Percentiles rank a stretch among this genome's conserved stretches.
Evolutionary conservation across 2,888 invertebrate species (phyloP).

Genomic region (Tortricodes alternella): DNA sequence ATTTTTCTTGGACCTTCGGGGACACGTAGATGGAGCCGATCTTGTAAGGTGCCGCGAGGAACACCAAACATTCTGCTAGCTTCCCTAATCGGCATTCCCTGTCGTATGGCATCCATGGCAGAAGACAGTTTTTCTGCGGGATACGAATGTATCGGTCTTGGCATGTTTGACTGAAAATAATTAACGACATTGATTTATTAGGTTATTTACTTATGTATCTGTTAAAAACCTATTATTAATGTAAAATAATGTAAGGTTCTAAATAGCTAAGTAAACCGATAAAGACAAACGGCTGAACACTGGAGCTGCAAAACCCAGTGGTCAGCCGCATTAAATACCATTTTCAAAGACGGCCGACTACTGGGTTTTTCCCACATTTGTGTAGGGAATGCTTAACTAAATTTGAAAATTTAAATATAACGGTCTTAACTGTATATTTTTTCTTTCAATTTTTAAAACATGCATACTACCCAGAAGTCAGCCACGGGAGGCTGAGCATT

Average conservation of each 20-base stretch:
- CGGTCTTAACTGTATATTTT: too few species aligned
- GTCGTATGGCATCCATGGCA: conserved; percentile 28
- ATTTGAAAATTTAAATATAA: too few species aligned
- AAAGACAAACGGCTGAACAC: background rate
- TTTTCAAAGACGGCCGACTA: background rate
- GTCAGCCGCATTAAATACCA: background rate
- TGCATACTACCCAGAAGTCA: too few species aligned
- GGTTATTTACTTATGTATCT: background rate
- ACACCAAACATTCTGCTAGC: conserved; percentile 21
- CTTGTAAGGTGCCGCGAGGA: background rate
- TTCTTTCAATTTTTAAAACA: too few species aligned
- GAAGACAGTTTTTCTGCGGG: conserved; percentile 22
- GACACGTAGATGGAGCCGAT: conserved; percentile 4
- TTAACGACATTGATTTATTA: background rate
- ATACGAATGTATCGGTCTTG: conserved; percentile 25
- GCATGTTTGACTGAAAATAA: background rate
- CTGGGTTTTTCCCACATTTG: background rate
- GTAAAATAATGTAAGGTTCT: too few species aligned
- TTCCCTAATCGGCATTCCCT: conserved; percentile 29
- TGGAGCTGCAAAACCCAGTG: background rate
- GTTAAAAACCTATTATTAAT: background rate
- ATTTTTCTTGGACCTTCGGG: conserved; percentile 10
- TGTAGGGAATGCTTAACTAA: too few species aligned
- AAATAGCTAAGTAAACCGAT: too few species aligned
- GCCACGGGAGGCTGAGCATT: too few species aligned